Percentiles rank a stretch among this genome's conserved stretches.
These are phyloP conservation scores for Drosophila robusta DNA, from an alignment of 2,888 invertebrate genomes.

Conservation along the genomic window DNA sequence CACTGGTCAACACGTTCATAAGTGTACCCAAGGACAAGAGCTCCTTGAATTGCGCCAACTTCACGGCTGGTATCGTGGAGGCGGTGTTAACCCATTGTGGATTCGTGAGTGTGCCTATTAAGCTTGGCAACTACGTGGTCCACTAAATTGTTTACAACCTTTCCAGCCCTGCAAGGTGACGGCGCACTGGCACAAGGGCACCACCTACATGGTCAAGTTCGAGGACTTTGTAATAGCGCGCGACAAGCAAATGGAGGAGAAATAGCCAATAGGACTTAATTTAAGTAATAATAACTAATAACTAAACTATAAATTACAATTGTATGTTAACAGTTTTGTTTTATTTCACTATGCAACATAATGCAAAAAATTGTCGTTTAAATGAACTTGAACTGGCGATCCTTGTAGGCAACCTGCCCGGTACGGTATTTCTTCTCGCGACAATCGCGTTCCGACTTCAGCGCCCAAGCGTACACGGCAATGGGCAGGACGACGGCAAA, in stretches of 20 bases:
- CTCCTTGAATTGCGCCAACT: slow-evolving; percentile 98
- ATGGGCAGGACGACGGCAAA: slow-evolving; percentile 87
- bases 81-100: slow-evolving; percentile 97
- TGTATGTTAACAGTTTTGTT: slow-evolving; percentile 47
- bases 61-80: slow-evolving; percentile 98
- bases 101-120: slow-evolving; percentile 91
- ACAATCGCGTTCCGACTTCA: slow-evolving; percentile 86
- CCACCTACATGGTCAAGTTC: slow-evolving; percentile 99
- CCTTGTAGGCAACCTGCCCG: slow-evolving; percentile 91
- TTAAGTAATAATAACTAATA: slow-evolving; percentile 1
- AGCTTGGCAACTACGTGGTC: neutral
- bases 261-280: slow-evolving; percentile 84
- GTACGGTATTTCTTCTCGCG: slow-evolving; percentile 88
- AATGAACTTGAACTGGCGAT: slow-evolving; percentile 89
- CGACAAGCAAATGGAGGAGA: slow-evolving; percentile 96
- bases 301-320: slow-evolving; percentile 1
- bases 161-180: slow-evolving; percentile 97
- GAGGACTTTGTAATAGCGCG: slow-evolving; percentile 96
- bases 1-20: slow-evolving; percentile 97
- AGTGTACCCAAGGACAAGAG: slow-evolving; percentile 99
- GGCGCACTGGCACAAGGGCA: slow-evolving; percentile 99
- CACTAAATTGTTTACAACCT: neutral
- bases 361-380: slow-evolving; percentile 82
- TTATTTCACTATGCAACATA: slow-evolving; percentile 52
- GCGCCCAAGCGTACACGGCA: slow-evolving; percentile 85